Conservation (phyloP, 2,797 vertebrate species). For the Tauraco hartlaubi region DNA sequence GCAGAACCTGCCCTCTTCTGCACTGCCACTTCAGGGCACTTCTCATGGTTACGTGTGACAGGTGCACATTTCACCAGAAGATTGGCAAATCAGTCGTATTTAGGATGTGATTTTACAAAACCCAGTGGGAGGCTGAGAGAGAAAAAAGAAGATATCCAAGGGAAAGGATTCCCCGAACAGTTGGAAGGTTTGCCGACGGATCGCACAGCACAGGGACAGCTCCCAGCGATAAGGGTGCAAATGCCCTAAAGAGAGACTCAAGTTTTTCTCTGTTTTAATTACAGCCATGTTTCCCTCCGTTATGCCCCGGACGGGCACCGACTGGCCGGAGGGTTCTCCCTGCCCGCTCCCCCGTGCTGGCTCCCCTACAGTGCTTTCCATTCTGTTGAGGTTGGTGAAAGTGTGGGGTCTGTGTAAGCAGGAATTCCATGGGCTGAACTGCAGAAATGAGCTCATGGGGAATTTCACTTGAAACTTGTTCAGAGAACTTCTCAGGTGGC, state of each 20-base stretch:
- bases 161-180: neutral
- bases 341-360: neutral
- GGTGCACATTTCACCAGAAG: neutral
- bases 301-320: fast-evolving
- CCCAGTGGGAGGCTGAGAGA: neutral
- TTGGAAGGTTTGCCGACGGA: too few relatives aligned
- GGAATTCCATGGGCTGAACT: neutral
- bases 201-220: neutral
- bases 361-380: neutral
- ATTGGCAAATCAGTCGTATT: neutral
- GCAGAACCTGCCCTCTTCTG: neutral
- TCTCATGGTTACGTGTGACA: too few relatives aligned
- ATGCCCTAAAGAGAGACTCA: too few relatives aligned
- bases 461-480: neutral
- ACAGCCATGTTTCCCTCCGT: neutral
- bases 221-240: neutral
- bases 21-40: neutral
- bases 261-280: neutral
- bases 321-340: too few relatives aligned
- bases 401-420: neutral
- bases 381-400: neutral
- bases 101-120: neutral
- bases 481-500: neutral
- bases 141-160: neutral
- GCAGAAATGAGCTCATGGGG: too few relatives aligned